These are phyloP conservation scores for Trialeurodes vaporariorum DNA, from an alignment of 1,140 invertebrate genomes.

Conservation along the genomic window DNA sequence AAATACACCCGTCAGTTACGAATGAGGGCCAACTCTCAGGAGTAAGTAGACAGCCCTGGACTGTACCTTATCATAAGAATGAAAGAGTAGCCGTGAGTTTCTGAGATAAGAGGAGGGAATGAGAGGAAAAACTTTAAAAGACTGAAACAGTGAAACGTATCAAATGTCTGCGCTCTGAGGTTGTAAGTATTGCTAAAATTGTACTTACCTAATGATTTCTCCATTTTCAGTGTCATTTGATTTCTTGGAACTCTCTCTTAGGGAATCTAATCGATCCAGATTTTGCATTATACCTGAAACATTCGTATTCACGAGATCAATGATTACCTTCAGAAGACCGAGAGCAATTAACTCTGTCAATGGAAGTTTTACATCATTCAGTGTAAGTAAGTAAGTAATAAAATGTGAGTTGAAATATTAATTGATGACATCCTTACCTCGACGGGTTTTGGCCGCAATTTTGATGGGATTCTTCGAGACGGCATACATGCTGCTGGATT, in stretches of 20 bases:
- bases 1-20: no score
- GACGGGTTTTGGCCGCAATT: slow-evolving; percentile 68
- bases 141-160: no score
- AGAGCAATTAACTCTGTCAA: no score
- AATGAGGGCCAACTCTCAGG: no score
- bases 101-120: no score
- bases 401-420: not conserved
- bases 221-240: slow-evolving; percentile 29
- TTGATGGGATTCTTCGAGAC: slow-evolving; percentile 72
- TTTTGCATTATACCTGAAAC: slow-evolving; percentile 49
- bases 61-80: no score
- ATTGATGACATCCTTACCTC: slow-evolving; percentile 44
- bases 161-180: not conserved
- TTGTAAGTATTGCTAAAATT: not conserved
- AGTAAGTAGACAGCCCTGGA: no score
- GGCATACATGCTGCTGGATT: no score
- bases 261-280: slow-evolving; percentile 50
- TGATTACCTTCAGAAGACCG: not conserved
- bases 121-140: no score
- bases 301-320: not conserved
- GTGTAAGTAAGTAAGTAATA: not conserved
- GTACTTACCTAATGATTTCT: slow-evolving; percentile 40
- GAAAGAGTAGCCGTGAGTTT: no score
- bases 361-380: not conserved
- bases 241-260: slow-evolving; percentile 42